A percentile compares a stretch with the other conserved stretches of the same genome.
Evolutionary conservation across 2,113 vertebrate species (phyloP).

Genomic region (Nyctibius bracteatus): DNA sequence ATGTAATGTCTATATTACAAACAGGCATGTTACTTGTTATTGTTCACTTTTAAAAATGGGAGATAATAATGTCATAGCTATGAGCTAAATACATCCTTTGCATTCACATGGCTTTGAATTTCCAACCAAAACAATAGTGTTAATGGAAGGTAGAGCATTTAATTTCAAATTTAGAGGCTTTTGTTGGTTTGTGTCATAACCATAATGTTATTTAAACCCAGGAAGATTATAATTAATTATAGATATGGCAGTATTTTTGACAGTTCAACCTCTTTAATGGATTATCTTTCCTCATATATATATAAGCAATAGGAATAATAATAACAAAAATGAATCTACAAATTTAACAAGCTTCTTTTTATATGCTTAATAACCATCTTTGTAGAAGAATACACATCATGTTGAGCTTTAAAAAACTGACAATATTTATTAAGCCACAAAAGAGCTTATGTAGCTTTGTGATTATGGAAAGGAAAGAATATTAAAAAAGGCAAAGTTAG

Average conservation of each 20-base stretch:
- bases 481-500: slow-evolving; percentile 67
- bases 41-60: background rate
- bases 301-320: slow-evolving; percentile 34
- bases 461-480: slow-evolving; percentile 65
- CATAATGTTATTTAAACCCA: slow-evolving; percentile 36
- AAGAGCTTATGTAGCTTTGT: slow-evolving; percentile 66
- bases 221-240: slow-evolving; percentile 56
- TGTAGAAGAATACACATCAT: slow-evolving; percentile 43
- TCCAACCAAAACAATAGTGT: background rate
- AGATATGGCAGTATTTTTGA: slow-evolving; percentile 49
- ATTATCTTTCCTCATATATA: slow-evolving; percentile 63
- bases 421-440: slow-evolving; percentile 72
- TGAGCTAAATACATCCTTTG: background rate
- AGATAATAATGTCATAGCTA: background rate
- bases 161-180: slow-evolving; percentile 32
- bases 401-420: slow-evolving; percentile 53
- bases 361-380: slow-evolving; percentile 34
- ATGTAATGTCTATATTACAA: background rate
- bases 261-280: slow-evolving; percentile 37
- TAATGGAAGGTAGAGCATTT: slow-evolving; percentile 32
- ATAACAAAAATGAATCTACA: slow-evolving; percentile 30
- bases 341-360: slow-evolving; percentile 35
- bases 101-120: background rate
- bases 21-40: background rate
- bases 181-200: slow-evolving; percentile 40